Base-by-base conservation (phyloP, 2,888 invertebrate species). In the Cheilosia vernalis region DNA sequence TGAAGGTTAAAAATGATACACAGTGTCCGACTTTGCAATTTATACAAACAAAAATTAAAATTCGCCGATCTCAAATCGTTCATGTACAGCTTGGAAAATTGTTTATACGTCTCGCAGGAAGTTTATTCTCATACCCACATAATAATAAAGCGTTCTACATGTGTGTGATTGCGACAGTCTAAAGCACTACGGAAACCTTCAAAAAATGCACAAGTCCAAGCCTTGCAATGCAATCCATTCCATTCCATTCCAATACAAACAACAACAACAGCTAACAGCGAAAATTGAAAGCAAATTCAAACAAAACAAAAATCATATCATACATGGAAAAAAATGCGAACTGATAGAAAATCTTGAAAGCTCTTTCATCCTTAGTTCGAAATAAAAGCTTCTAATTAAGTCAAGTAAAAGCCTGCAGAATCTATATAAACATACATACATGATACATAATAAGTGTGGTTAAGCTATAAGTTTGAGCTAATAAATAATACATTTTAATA, bases 401-500 rank as follows among this genome's bases (percentile, higher is more conserved):
- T 44, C 17, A 44, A 30, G 30, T 30, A 30, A 51, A 73, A 73
- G 63, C 73, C 53, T 73, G 58, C 58, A 7, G 27, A 60, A 37
- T 70, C 70, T 49, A 70, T 49, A 70, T 37, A 49, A 49, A 56
- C 60, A 72, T 76, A 76, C 51, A 67, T 60, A 37, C 4, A 37
- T 37, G 64, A 55, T 55, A 49, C 4, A 37, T 37, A 74, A 55
- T 55, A 49, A 27, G 60, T 72, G 60, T 72, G 55, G 5, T 60
- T 60, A 58, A 37, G 70, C 70, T 61, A 51, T 74, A 74, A 37
- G 17, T 73, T 66, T 73, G 17, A 61, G 66, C 73, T 73, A 73
- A 42, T 56, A 66, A 79, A 42, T 64, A 58, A 64, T 63, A 58
- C 55, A 6, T 56, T 44, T 40, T 19, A 49, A 51, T 58, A 40